Evolutionary conservation across 2,888 invertebrate genomes (phyloP).

Genomic region (Spilosoma lubricipeda): DNA sequence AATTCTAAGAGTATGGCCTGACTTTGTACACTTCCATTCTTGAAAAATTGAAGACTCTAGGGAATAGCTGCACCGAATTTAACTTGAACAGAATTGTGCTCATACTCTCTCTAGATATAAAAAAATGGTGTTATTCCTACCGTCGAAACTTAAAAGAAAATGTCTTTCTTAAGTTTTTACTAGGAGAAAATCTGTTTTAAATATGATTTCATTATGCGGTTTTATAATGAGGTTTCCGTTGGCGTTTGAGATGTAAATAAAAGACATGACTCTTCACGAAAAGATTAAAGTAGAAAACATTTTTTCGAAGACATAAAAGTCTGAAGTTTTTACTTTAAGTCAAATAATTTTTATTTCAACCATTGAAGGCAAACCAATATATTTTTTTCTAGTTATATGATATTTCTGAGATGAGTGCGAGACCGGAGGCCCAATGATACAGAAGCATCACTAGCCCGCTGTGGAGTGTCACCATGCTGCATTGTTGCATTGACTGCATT

Average conservation of each 20-base stretch:
- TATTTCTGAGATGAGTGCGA: too few relatives aligned
- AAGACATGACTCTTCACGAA: neutral
- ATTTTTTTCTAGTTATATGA: too few relatives aligned
- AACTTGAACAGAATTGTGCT: neutral
- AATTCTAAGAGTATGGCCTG: neutral
- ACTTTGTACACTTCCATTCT: conserved; percentile 4
- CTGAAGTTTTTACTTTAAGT: neutral
- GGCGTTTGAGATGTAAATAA: neutral
- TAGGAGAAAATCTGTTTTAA: conserved; percentile 1
- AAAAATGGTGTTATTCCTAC: neutral
- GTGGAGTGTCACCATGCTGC: too few relatives aligned
- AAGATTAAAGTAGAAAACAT: neutral
- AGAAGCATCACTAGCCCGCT: too few relatives aligned
- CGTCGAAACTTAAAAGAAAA: conserved; percentile 3
- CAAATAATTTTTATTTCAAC: neutral
- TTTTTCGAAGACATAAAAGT: neutral
- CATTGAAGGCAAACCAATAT: neutral
- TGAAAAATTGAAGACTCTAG: conserved; percentile 3
- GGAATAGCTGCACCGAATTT: neutral
- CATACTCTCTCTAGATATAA: neutral
- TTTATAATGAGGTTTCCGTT: conserved; percentile 4
- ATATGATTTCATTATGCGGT: conserved; percentile 12
- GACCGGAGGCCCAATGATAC: too few relatives aligned
- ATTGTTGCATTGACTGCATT: too few relatives aligned
- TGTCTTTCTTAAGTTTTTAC: conserved; percentile 4